Percentiles rank a stretch among this genome's conserved stretches.
Evolutionary conservation across 2,113 vertebrate genomes (phyloP).

Genomic region (Fregata magnificens): DNA sequence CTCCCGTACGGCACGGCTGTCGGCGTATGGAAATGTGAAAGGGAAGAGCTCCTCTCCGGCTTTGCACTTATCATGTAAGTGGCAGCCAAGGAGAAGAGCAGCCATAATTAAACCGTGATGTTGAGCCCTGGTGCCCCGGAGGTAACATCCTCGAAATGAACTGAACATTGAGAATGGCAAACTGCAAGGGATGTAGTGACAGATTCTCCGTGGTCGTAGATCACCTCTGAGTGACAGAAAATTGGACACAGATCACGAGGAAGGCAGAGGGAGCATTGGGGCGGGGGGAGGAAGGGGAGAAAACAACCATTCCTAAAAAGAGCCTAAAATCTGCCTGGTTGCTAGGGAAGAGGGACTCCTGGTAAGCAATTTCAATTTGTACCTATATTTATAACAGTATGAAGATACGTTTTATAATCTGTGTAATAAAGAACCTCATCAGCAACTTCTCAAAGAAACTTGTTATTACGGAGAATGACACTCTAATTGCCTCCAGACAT

Average conservation of each 20-base stretch:
- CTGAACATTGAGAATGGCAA: neutral
- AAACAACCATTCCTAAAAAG: neutral
- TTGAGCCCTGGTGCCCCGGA: neutral
- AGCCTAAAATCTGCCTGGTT: conserved; percentile 48
- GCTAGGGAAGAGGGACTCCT: conserved; percentile 49
- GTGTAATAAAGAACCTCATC: conserved; percentile 73
- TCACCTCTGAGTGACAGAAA: conserved; percentile 47
- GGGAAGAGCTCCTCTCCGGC: neutral
- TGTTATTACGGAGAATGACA: conserved; percentile 74
- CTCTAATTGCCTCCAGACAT: conserved; percentile 74
- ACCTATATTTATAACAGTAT: conserved; percentile 60
- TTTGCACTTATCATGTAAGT: neutral
- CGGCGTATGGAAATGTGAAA: neutral
- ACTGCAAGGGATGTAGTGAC: neutral
- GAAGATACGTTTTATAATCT: conserved; percentile 67
- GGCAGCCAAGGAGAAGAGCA: neutral
- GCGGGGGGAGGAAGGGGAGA: neutral
- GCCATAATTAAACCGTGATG: neutral
- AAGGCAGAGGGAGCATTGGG: neutral
- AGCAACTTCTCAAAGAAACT: conserved; percentile 75
- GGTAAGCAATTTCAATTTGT: conserved; percentile 60
- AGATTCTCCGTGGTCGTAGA: neutral
- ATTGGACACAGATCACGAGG: conserved; percentile 10
- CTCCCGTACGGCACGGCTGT: neutral
- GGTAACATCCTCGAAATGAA: neutral